Percentiles rank a stretch among this genome's conserved stretches.
Conservation (phyloP, 2,797 vertebrate genomes). For the Phyllotis vaccarum region DNA sequence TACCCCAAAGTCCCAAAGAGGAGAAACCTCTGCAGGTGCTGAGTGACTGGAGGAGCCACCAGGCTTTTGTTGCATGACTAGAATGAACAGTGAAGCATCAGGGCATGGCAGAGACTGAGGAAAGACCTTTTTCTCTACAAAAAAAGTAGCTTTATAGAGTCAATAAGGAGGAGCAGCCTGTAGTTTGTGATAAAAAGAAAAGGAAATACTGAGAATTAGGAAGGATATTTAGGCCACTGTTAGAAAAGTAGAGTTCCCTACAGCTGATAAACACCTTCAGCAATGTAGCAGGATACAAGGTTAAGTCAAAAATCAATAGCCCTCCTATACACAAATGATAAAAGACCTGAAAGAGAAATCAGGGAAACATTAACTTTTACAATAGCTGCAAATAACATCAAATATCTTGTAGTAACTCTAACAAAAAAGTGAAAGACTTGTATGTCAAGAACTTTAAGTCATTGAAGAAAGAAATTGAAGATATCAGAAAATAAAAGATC, state of each 20-base stretch:
- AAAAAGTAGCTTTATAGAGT: neutral
- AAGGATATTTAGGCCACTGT: neutral
- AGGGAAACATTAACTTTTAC: too few species aligned
- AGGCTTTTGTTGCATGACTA: neutral
- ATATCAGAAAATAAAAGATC: too few species aligned
- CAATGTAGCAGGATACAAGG: too few species aligned
- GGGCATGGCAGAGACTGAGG: neutral
- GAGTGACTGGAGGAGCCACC: neutral
- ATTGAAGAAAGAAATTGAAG: too few species aligned
- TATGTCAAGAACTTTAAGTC: too few species aligned
- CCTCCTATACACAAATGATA: too few species aligned
- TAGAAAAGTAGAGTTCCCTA: neutral
- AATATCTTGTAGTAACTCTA: too few species aligned
- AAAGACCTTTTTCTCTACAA: neutral
- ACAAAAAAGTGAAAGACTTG: too few species aligned
- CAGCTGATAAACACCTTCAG: too few species aligned
- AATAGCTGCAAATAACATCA: too few species aligned
- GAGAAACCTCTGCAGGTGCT: neutral
- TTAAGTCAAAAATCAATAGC: too few species aligned
- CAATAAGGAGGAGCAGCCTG: neutral
- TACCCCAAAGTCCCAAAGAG: neutral
- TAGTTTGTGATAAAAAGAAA: neutral
- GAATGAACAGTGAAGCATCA: neutral
- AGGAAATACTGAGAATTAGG: neutral
- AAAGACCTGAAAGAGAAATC: too few species aligned